Percentiles rank a stretch among this genome's conserved stretches.
These are phyloP conservation scores for Scaptomyza flava DNA, from an alignment of 2,888 invertebrate species.

Conservation along the genomic window DNA sequence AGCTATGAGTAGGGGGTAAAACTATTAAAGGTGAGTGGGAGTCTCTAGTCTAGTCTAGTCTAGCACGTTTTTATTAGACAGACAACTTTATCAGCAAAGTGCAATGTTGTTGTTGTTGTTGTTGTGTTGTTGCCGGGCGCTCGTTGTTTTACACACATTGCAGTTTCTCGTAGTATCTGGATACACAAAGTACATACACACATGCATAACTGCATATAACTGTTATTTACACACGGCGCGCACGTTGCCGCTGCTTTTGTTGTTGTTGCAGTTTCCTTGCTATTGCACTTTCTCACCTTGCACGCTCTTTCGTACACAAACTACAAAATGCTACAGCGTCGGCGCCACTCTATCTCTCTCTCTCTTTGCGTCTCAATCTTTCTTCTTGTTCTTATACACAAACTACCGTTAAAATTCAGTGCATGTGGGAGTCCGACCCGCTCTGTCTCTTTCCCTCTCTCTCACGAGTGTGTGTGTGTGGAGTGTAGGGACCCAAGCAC, in stretches of 20 bases:
- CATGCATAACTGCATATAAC: constrained; percentile 14
- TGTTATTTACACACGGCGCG: constrained; percentile 69
- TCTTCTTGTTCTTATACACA: constrained; percentile 4
- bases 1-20: not conserved
- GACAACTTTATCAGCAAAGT: constrained; percentile 63
- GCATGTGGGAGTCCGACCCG: constrained; percentile 7
- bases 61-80: constrained; percentile 65
- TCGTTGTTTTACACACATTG: constrained; percentile 56
- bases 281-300: constrained; percentile 58
- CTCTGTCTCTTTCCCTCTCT: constrained; percentile 5
- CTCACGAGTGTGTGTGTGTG: not conserved
- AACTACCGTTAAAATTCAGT: constrained; percentile 16
- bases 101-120: constrained; percentile 52
- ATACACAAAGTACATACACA: constrained; percentile 28
- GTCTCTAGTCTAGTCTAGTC: constrained; percentile 23
- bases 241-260: constrained; percentile 61
- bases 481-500: constrained; percentile 62
- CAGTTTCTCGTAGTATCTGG: constrained; percentile 50
- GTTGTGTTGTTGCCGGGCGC: constrained; percentile 61
- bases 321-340: constrained; percentile 51
- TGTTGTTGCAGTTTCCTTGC: constrained; percentile 42
- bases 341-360: constrained; percentile 65
- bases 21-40: not conserved
- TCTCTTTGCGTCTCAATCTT: constrained; percentile 15
- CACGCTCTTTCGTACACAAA: constrained; percentile 72